Base-by-base conservation (phyloP, 1,140 invertebrate genomes). In the Thrips palmi region DNA sequence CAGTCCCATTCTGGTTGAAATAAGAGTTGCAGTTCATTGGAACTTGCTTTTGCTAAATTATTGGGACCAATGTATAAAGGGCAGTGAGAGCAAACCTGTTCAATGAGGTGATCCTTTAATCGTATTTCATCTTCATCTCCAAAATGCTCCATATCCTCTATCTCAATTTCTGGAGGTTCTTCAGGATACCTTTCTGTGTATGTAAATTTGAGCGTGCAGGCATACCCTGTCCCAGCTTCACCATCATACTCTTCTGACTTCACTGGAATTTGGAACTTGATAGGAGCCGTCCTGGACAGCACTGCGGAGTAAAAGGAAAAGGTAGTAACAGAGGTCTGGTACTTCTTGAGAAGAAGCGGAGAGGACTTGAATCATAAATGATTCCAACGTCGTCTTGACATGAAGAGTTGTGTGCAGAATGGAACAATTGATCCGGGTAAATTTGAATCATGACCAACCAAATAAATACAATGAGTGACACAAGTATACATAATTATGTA, bases 151-250 rank as follows among this genome's bases (percentile, higher is more conserved):
- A 66, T 54, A 23, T 83, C 74, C 37, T 74, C 70, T 38, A 94
- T 74, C 52, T 84, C 77, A 44, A 94, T 71, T 14, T 73, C 42
- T 4, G 86, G 77, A 6, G 74, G 58, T 50, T 83, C 82, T 51
- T 94, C 88, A 3, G 91, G 91, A 61, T 94, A 96, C 45, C 74
- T 82, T 30, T 68, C 50, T 11, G 83, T 83, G 46, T 88, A 89
- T 15, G 76, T 77, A 52, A 94, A 91, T 46, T 77, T 43, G 88
- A 58, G 42, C 65, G 25, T 36, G 31, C 36, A 54, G 19, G 40
- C 28, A 18, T 49, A 45, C n/a, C 53, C 55, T 37, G 51, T 44
- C 38, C 55, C 51, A 34, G 49, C 40, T 45, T 58, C 53, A 27
- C 50, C 49, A 42, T 61, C 54, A 45, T 56, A 54, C 18, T 54